Evolutionary conservation across 2,113 vertebrate species (phyloP).

Genomic region (Taurulus bubalis): DNA sequence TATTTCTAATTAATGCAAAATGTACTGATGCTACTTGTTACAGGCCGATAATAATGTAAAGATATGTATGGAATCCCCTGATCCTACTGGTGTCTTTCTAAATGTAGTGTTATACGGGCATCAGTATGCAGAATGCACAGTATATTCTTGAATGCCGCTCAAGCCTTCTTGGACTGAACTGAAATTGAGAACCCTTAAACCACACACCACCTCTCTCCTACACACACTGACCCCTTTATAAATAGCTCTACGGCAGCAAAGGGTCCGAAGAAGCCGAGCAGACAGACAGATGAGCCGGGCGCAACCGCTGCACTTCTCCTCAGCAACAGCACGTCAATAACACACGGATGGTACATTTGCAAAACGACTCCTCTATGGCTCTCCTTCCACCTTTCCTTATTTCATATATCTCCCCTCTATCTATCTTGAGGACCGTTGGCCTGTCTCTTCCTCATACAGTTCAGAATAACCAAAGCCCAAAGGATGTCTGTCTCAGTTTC

Average conservation of each 20-base stretch:
- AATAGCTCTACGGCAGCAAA: constrained; percentile 56
- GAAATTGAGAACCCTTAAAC: constrained; percentile 45
- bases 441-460: constrained; percentile 4
- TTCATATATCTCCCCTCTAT: background rate
- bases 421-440: constrained; percentile 1
- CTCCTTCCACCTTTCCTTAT: constrained; percentile 9
- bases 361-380: constrained; percentile 28
- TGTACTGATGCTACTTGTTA: background rate
- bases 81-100: background rate
- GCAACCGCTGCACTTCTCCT: constrained; percentile 20
- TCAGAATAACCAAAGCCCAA: constrained; percentile 36
- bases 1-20: constrained; percentile 2
- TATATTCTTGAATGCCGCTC: constrained; percentile 6
- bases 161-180: constrained; percentile 20
- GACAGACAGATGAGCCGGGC: constrained; percentile 28
- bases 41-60: background rate
- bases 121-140: background rate
- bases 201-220: constrained; percentile 23
- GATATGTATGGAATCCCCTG: background rate
- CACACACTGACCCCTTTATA: constrained; percentile 59
- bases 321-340: constrained; percentile 26
- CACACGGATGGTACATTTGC: constrained; percentile 23
- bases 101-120: background rate
- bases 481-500: constrained; percentile 44
- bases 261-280: constrained; percentile 9